Percentiles rank a stretch among this genome's conserved stretches.
Evolutionary conservation across 53 echinoderm and acorn worm species (phyloP).

Genomic region (Pentamera pediparva): DNA sequence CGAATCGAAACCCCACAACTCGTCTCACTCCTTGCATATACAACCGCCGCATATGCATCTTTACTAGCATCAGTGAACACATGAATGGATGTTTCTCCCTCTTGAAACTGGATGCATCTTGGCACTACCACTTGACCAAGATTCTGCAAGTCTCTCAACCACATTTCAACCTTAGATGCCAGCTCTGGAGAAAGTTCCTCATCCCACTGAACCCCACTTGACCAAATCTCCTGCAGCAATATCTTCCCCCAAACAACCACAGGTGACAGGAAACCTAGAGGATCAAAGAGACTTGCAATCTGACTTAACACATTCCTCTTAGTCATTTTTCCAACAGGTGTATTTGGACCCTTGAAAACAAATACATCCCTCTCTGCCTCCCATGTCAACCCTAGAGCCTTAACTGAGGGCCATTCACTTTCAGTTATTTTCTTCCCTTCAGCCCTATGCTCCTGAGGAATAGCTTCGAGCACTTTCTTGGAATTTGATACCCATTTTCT

Average conservation of each 20-base stretch:
- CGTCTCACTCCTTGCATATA: conserved; percentile 11
- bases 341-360: conserved; percentile 29
- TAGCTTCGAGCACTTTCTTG: conserved; percentile 22
- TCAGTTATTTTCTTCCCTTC: conserved; percentile 26
- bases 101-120: conserved; percentile 21
- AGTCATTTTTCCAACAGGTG: not conserved
- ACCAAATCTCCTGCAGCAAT: conserved; percentile 27
- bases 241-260: conserved; percentile 5
- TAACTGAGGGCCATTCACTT: conserved; percentile 35
- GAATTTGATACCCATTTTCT: conserved; percentile 61
- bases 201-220: conserved; percentile 21
- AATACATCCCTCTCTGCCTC: conserved; percentile 13
- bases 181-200: conserved; percentile 5
- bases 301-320: conserved; percentile 33
- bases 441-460: conserved; percentile 26
- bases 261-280: conserved; percentile 23
- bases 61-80: conserved; percentile 31
- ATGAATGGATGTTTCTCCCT: not conserved
- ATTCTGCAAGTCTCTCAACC: conserved; percentile 20
- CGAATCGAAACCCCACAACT: not conserved
- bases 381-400: conserved; percentile 26
- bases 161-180: not conserved
- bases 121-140: conserved; percentile 4
- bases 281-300: conserved; percentile 32
- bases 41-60: conserved; percentile 38